These are phyloP conservation scores for Metridium senile DNA, from an alignment of 92 coral and sea anemone genomes.

Conservation along the genomic window DNA sequence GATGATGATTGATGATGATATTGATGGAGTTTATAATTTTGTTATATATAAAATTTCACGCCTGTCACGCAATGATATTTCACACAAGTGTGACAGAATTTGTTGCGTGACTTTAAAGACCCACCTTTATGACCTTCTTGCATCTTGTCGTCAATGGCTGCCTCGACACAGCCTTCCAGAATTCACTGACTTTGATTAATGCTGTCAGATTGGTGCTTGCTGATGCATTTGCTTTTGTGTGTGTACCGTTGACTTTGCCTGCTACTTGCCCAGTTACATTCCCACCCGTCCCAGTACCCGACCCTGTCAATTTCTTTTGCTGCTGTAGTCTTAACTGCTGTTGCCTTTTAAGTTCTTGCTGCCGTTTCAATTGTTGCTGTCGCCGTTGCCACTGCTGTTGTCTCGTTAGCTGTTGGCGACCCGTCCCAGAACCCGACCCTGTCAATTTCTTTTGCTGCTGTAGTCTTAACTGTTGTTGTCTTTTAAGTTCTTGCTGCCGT, in stretches of 20 bases:
- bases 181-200: not conserved
- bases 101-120: not conserved
- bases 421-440: not conserved
- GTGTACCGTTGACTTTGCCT: not conserved
- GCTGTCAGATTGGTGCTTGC: conserved; percentile 3
- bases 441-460: conserved; percentile 8
- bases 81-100: not conserved
- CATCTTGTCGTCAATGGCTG: conserved; percentile 34
- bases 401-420: not conserved
- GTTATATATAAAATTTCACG: not conserved
- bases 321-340: conserved; percentile 13
- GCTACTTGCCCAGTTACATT: not conserved
- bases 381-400: conserved; percentile 1
- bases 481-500: conserved; percentile 9
- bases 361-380: conserved; percentile 9
- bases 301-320: not conserved
- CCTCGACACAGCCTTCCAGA: conserved; percentile 19
- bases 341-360: conserved; percentile 7
- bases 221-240: not conserved
- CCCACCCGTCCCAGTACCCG: not conserved
- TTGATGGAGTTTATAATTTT: no score
- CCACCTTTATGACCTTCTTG: conserved; percentile 39
- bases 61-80: not conserved
- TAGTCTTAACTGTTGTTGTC: conserved; percentile 5
- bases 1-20: no score